Conservation (phyloP, 1,140 invertebrate species). For the Bilobella aurantiaca region DNA sequence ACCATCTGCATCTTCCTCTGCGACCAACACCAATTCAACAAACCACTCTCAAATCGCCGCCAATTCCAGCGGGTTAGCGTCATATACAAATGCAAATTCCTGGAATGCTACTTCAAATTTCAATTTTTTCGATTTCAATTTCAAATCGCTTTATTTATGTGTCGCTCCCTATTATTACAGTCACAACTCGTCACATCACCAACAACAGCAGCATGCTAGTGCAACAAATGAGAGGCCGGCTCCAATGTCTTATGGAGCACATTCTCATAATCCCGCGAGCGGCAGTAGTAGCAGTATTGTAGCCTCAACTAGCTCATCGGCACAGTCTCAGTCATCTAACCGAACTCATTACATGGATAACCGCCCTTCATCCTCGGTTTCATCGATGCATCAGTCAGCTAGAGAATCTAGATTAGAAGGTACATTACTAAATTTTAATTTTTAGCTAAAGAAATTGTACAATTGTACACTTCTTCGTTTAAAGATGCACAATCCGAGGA, state of each 20-base stretch:
- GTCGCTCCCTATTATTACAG: too few species aligned
- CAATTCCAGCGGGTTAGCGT: too few species aligned
- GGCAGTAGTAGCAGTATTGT: slow-evolving; percentile 14
- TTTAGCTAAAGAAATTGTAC: too few species aligned
- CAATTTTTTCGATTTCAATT: too few species aligned
- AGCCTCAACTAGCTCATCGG: not conserved
- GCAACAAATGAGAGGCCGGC: slow-evolving; percentile 6
- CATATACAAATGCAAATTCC: not conserved
- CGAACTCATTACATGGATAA: slow-evolving; percentile 1
- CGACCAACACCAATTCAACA: slow-evolving; percentile 3
- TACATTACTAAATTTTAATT: too few species aligned
- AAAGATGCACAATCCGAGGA: slow-evolving; percentile 31
- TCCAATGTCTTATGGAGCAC: not conserved
- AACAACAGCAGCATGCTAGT: not conserved
- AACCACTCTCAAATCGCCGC: too few species aligned
- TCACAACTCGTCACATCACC: too few species aligned
- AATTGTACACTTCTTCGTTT: not conserved
- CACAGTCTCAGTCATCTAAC: slow-evolving; percentile 9
- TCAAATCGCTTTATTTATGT: too few species aligned
- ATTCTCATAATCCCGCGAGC: too few species aligned
- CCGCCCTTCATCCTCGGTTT: slow-evolving; percentile 6
- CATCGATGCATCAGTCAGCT: too few species aligned
- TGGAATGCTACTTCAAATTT: not conserved
- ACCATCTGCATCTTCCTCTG: not conserved
- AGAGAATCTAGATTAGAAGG: too few species aligned